Conservation (phyloP, 2,888 invertebrate species). For the Rutpela maculata region DNA sequence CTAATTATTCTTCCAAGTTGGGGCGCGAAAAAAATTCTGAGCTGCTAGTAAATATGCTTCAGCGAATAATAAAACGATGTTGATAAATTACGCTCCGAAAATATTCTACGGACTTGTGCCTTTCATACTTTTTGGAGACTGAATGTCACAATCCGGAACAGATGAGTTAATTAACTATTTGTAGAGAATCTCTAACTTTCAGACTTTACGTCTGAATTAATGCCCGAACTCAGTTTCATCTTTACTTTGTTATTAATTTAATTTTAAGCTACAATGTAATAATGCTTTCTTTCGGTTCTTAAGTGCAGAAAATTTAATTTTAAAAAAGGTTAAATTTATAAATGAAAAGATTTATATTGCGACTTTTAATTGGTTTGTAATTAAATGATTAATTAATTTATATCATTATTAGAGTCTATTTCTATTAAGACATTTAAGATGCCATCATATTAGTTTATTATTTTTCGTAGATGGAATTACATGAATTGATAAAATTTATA, state of each 20-base stretch:
- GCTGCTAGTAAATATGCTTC: conserved; percentile 13
- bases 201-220: conserved; percentile 51
- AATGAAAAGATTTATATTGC: background rate
- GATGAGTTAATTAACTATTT: conserved; percentile 57
- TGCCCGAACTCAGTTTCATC: conserved; percentile 46
- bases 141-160: conserved; percentile 53
- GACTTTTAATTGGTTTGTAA: background rate
- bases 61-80: conserved; percentile 16
- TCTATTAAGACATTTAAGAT: no score
- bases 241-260: conserved; percentile 47
- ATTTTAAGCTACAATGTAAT: conserved; percentile 26
- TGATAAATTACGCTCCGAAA: conserved; percentile 37
- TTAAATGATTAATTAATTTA: background rate
- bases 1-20: background rate
- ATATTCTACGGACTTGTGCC: conserved; percentile 40
- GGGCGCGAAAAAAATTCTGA: conserved; percentile 7
- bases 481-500: no score
- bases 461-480: no score
- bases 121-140: conserved; percentile 47
- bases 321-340: conserved; percentile 9
- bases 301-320: conserved; percentile 10
- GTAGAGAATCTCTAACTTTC: conserved; percentile 53
- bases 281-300: conserved; percentile 2
- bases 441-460: no score
- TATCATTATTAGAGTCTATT: background rate